Evolutionary conservation across 2,797 vertebrate species (phyloP), one percentile per base, ranked within the genome.

Genomic region (Cirrhinus mrigala): DNA sequence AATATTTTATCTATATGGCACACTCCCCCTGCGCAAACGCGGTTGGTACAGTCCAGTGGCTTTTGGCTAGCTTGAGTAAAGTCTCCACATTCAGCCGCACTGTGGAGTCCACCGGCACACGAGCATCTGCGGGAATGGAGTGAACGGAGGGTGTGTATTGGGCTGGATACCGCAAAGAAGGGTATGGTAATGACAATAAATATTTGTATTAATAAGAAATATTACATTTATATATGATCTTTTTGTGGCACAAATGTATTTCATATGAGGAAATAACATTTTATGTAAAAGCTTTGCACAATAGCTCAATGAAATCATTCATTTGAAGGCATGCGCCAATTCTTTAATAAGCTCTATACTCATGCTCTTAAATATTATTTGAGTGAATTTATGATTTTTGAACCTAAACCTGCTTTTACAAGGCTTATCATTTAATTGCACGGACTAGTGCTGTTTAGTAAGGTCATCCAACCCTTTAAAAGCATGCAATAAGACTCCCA

Each of bases 21-120:
- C 11, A 5, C n/a, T 2, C 1, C 77, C 77, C 77, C 15, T 29
- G 18, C 24, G 5, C 22, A 24, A 22, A 37, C 18, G 1, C 6
- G 70, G 48, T 82, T 94, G 92, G 92, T 89, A 54, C 75, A 2
- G 84, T 16, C 93, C 86, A 81, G 84, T 82, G 93, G 88, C 92
- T 92, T 94, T 93, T 91, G 94, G 93, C 90, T 90, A 69, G 73
- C 87, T 87, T 83, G 90, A 68, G 78, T 68, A 68, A 85, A 84
- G 86, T 70, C 70, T 33, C 79, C 20, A 33, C 70, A 75, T 81
- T 79, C 76, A 74, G 56, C 79, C 83, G 86, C 79, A 62, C 82
- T 74, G 58, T 74, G 71, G 58, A 79, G 24, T 68, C 27, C 7
- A 15, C 75, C 62, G 82, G 73, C 73, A 68, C 76, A 33, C 62